Conservation (phyloP, 2,113 vertebrate species). For the Pachycephala philippinensis region DNA sequence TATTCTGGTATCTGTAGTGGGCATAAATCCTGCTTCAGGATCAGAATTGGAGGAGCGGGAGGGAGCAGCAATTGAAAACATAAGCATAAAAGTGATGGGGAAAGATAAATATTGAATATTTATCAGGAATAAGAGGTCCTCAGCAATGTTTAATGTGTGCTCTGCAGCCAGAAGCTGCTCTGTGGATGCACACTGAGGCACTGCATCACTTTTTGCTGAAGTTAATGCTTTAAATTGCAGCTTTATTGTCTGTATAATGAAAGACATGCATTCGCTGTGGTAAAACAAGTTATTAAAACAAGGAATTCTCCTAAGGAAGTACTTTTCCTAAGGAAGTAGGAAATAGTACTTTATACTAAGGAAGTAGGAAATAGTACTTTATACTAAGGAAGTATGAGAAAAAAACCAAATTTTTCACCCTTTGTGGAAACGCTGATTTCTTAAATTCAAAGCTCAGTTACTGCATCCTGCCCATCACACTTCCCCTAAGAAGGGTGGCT, state of each 20-base stretch:
- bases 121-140: background rate
- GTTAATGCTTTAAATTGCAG: background rate
- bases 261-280: background rate
- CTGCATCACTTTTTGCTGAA: background rate
- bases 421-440: background rate
- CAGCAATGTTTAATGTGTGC: background rate
- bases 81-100: background rate
- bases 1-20: background rate
- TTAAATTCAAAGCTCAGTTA: background rate
- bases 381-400: background rate
- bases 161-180: background rate
- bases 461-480: rapidly evolving
- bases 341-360: background rate
- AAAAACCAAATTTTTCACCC: background rate
- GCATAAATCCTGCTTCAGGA: background rate
- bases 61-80: background rate
- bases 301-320: background rate
- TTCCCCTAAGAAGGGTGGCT: background rate
- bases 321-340: background rate
- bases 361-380: background rate
- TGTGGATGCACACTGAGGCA: background rate
- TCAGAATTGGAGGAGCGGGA: background rate
- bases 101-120: background rate
- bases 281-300: background rate
- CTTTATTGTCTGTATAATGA: background rate